Evolutionary conservation across 1,140 invertebrate genomes (phyloP).

Genomic region (Ruditapes philippinarum): DNA sequence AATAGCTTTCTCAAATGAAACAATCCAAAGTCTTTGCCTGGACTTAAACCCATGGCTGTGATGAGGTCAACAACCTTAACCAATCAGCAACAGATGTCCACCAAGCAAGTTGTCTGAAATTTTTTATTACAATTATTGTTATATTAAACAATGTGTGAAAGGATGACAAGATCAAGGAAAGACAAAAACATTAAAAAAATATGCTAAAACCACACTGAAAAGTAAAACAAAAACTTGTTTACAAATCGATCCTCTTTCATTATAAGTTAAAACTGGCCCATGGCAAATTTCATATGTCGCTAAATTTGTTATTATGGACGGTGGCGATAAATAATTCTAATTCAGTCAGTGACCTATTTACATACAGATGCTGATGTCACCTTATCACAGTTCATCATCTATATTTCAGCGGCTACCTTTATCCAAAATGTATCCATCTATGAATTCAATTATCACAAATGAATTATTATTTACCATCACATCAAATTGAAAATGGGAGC

Average conservation of each 20-base stretch:
- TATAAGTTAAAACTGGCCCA: not conserved
- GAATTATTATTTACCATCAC: not conserved
- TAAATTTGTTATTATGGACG: not conserved
- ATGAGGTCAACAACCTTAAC: too few relatives aligned
- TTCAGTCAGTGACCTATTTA: slow-evolving; percentile 41
- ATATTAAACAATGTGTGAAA: too few relatives aligned
- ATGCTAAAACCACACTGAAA: too few relatives aligned
- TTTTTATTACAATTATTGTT: too few relatives aligned
- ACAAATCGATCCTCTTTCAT: not conserved
- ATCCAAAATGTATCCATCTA: not conserved
- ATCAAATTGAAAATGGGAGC: not conserved
- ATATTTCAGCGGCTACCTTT: not conserved
- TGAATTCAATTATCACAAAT: not conserved
- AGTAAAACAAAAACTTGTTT: too few relatives aligned
- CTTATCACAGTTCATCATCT: not conserved
- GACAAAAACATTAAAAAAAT: not conserved
- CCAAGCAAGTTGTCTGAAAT: too few relatives aligned
- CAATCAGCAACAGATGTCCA: too few relatives aligned
- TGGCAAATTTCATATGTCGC: not conserved
- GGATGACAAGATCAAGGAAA: too few relatives aligned
- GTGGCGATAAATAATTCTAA: not conserved
- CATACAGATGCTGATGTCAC: slow-evolving; percentile 37
- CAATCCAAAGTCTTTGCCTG: too few relatives aligned
- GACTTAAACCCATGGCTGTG: too few relatives aligned
- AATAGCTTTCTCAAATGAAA: too few relatives aligned